These are phyloP conservation scores for Hexactinellida sp. DNA, from an alignment of 37 sponge, comb jelly and placozoan genomes.

Conservation along the genomic window DNA sequence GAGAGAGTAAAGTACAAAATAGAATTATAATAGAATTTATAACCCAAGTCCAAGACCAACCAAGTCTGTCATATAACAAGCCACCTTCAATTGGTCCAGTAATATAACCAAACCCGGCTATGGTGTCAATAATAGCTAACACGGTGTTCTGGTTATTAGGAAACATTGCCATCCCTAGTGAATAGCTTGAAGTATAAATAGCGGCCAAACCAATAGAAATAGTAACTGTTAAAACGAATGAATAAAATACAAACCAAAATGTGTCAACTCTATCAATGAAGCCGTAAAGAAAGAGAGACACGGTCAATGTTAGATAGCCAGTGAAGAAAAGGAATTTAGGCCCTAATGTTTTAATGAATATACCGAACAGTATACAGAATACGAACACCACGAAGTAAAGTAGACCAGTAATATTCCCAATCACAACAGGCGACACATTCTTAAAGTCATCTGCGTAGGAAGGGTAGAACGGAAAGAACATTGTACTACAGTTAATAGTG, in stretches of 20 bases:
- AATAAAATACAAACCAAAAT: background rate
- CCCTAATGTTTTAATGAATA: background rate
- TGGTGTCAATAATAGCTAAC: background rate
- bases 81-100: background rate
- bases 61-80: background rate
- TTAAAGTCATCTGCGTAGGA: background rate
- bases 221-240: background rate
- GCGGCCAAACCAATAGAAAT: background rate
- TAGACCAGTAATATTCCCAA: background rate
- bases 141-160: background rate
- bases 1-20: background rate
- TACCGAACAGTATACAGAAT: background rate
- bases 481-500: background rate
- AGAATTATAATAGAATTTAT: background rate
- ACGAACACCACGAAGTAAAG: background rate
- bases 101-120: background rate
- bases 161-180: background rate
- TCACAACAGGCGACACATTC: background rate
- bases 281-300: background rate
- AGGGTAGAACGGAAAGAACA: background rate
- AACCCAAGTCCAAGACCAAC: background rate
- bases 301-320: background rate
- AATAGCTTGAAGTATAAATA: background rate
- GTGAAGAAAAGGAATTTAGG: background rate
- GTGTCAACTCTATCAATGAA: background rate